phyloP scores from a whole-genome alignment of 1,140 invertebrate species.

The Neuroterus valhalla region DNA sequence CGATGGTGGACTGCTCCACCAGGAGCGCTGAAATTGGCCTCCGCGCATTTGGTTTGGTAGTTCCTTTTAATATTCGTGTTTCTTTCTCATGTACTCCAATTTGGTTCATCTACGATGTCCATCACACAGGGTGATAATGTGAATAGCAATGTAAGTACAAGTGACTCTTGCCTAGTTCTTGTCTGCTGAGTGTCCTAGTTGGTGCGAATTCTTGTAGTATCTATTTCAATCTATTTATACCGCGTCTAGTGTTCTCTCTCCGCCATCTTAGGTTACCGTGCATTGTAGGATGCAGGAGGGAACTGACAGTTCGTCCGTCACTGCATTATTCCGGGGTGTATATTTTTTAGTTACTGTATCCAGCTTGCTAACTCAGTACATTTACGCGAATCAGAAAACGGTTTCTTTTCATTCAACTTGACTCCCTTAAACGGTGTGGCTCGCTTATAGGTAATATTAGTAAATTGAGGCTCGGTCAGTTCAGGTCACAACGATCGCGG shows the following conservation, averaged over 20 bases:
- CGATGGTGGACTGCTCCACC: too few relatives aligned
- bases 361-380: neutral
- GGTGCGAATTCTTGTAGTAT: neutral
- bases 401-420: neutral
- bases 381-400: too few relatives aligned
- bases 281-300: slow-evolving; percentile 7
- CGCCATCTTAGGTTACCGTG: slow-evolving; percentile 28
- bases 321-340: neutral
- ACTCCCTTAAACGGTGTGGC: neutral
- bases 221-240: slow-evolving; percentile 13
- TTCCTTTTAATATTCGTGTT: too few relatives aligned
- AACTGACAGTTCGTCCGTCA: slow-evolving; percentile 27
- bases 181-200: too few relatives aligned
- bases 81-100: too few relatives aligned
- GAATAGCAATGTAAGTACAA: too few relatives aligned
- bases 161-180: too few relatives aligned
- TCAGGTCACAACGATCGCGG: slow-evolving; percentile 12
- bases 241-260: neutral
- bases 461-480: neutral
- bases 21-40: too few relatives aligned
- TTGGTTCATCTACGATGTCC: too few relatives aligned
- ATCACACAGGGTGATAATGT: too few relatives aligned
- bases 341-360: neutral
- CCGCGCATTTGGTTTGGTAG: too few relatives aligned
- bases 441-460: neutral